Base-by-base conservation (phyloP, 2,113 vertebrate species). In the Channa maculata region DNA sequence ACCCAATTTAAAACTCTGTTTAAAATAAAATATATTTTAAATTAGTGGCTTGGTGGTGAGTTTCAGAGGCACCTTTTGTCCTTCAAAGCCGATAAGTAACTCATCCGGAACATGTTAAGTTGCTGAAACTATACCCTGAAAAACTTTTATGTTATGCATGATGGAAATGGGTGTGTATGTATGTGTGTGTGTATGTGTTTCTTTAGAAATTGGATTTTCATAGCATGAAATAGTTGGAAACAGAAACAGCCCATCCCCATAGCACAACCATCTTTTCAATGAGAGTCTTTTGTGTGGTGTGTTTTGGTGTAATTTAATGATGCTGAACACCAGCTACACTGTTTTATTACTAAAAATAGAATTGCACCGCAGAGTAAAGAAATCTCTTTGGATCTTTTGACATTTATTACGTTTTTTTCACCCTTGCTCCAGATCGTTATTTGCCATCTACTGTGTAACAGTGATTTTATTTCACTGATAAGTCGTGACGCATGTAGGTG, bases 1-100 rank as follows among this genome's bases (percentile, higher is more conserved):
- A 24, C 61, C 24, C 57, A 75, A 43, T 69, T 70, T 66, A 71
- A 75, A 71, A 58, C 54, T 80, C 59, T 50, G 50, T 44, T 77
- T 70, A 70, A n/a, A 38, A 51, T 9, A 68, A 66, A 57, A 52
- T 65, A 33, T 65, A 57, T 61, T 66, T 58, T 62, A 64, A 61
- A 48, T 39, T n/a, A 14, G n/a, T n/a, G 43, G 36, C 34, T 24
- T 24, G 24, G 24, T 24, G 24, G 24, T 24, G 59, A 34, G 46
- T n/a, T 64, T 34, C 54, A 72, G 38, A 57, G 51, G 65, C n/a
- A 41, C 41, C 13, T 50, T 15, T 77, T 59, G 36, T 34, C 50
- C n/a, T 80, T 55, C 5, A 39, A 44, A 65, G 66, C 38, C 10
- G 39, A 53, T 64, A 34, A 33, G 37, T 10, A 51, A 57, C 38